Percentiles rank a stretch among this genome's conserved stretches.
phyloP scores from a whole-genome alignment of 2,797 vertebrate species.

The Rhadinocentrus ornatus region DNA sequence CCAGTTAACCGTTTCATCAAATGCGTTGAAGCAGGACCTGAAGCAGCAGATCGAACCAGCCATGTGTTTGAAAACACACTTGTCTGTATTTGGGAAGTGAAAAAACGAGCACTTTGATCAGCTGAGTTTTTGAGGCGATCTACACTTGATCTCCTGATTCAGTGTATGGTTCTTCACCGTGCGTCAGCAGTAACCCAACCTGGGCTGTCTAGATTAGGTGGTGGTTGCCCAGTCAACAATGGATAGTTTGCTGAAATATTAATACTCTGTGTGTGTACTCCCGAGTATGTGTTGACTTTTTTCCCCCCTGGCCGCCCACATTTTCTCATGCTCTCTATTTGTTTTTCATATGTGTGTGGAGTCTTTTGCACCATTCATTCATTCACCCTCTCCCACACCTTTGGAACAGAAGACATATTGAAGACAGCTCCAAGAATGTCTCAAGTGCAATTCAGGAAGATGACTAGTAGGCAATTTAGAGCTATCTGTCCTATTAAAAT shows the following conservation, averaged over 20 bases:
- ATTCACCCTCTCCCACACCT: constrained; percentile 31
- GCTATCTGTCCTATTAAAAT: neutral
- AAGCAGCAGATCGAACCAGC: neutral
- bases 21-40: neutral
- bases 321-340: constrained; percentile 64
- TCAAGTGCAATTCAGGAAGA: constrained; percentile 3
- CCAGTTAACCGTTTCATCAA: neutral
- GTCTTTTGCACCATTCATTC: constrained; percentile 40
- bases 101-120: neutral
- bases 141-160: constrained; percentile 64
- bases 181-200: constrained; percentile 74
- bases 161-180: constrained; percentile 25
- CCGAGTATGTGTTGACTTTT: constrained; percentile 53
- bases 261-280: constrained; percentile 54
- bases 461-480: neutral
- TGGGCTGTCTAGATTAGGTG: constrained; percentile 73
- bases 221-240: constrained; percentile 81
- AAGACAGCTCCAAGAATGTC: constrained; percentile 15
- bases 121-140: neutral
- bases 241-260: constrained; percentile 82
- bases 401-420: constrained; percentile 20
- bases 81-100: neutral
- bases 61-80: neutral
- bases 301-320: constrained; percentile 41
- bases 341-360: constrained; percentile 55